A percentile compares a stretch with the other conserved stretches of the same genome.
Evolutionary conservation across 1,140 invertebrate genomes (phyloP).

Genomic region (Pissodes strobi): DNA sequence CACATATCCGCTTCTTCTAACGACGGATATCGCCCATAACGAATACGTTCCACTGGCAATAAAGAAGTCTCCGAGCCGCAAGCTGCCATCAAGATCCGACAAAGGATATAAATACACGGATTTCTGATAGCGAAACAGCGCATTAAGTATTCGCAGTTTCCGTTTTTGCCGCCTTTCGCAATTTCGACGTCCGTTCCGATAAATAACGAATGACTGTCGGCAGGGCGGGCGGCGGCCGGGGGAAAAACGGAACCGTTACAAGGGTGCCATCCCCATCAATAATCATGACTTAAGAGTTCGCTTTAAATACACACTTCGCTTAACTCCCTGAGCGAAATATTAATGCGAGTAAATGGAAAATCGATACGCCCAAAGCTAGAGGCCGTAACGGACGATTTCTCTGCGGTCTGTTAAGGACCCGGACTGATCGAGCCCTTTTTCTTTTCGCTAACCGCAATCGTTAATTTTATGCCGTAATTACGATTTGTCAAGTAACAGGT

Average conservation of each 20-base stretch:
- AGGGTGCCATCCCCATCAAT: slow-evolving; percentile 51
- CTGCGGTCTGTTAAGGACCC: slow-evolving; percentile 20
- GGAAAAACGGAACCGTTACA: slow-evolving; percentile 27
- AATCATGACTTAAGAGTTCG: slow-evolving; percentile 49
- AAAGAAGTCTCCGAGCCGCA: too few relatives aligned
- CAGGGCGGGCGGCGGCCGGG: slow-evolving; percentile 31
- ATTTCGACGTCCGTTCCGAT: slow-evolving; percentile 40
- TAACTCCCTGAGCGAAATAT: slow-evolving; percentile 51
- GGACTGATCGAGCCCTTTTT: slow-evolving; percentile 25
- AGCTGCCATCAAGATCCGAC: too few relatives aligned
- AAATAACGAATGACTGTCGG: slow-evolving; percentile 50
- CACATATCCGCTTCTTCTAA: too few relatives aligned
- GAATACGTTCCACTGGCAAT: too few relatives aligned
- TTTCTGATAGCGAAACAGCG: slow-evolving; percentile 19
- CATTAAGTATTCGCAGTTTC: slow-evolving; percentile 30
- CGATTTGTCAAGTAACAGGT: slow-evolving; percentile 15
- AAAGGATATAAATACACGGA: slow-evolving; percentile 16
- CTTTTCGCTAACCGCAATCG: slow-evolving; percentile 21
- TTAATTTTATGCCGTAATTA: slow-evolving; percentile 30
- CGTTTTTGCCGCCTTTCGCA: slow-evolving; percentile 38
- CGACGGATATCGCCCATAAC: too few relatives aligned
- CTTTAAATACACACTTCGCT: slow-evolving; percentile 51
- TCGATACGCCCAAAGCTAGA: slow-evolving; percentile 43
- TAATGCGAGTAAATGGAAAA: slow-evolving; percentile 52
- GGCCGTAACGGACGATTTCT: slow-evolving; percentile 25